Evolutionary conservation across 2,797 vertebrate genomes (phyloP), one percentile per base, ranked within the genome.

Genomic region (Diplodus sargus): DNA sequence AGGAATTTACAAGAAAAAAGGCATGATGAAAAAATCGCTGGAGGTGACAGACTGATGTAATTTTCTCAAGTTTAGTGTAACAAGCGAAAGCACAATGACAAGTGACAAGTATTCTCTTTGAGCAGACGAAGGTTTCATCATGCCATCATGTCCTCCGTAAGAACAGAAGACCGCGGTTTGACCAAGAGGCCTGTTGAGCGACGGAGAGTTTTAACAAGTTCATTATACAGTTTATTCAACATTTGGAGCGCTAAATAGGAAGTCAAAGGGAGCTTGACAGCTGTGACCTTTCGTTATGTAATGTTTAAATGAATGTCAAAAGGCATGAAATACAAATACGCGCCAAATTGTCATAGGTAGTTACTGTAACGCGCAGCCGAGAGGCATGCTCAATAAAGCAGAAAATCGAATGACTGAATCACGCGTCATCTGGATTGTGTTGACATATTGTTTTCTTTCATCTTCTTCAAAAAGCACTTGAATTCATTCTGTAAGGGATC

Each of bases 371-470:
- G 6, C n/a, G 43, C 70, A 59, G 81, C 75, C 81, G 69, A 22
- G 51, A 79, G 85, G 71, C 82, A 76, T 47, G 79, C 60, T 90
- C 82, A 84, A 63, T 79, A 78, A 76, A 84, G 87, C 81, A 78
- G 87, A 90, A 88, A 78, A 90, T 80, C n/a, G 63, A 83, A 84
- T 63, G 81, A 81, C 75, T 85, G 84, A 88, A 68, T 88, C 82
- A 79, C 81, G 71, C 83, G 85, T 90, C 77, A 72, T 72, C 75
- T 60, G 34, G 42, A 69, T 70, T 71, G 28, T 67, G 60, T 60
- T 6, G 70, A 73, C 39, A 20, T 64, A 53, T 72, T 52, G 12
- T 60, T 49, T 43, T 49, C 54, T 39, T 70, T 57, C 53, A 48
- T 78, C 28, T 47, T 65, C 25, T 45, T 76, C 65, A 81, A 53